Conservation (phyloP, 1,140 invertebrate genomes). For the Chrysoperla carnea region DNA sequence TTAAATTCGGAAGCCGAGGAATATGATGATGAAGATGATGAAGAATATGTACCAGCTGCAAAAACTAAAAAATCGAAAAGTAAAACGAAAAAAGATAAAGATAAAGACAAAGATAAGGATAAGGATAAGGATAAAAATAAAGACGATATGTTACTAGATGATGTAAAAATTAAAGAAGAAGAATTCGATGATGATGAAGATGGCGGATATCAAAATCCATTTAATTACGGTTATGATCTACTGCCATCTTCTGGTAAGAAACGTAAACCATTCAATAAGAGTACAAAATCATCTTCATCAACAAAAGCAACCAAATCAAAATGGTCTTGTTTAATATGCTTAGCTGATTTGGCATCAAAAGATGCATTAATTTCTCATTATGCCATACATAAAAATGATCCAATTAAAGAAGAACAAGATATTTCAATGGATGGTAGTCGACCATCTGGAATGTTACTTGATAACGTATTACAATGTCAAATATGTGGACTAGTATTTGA, state of each 20-base stretch:
- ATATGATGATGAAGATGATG: neutral
- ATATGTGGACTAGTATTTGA: neutral
- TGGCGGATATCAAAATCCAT: neutral
- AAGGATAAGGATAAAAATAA: neutral
- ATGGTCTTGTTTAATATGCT: constrained; percentile 9
- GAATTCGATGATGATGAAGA: constrained; percentile 4
- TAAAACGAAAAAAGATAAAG: neutral
- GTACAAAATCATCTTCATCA: neutral
- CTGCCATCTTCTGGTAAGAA: neutral
- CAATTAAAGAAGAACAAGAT: constrained; percentile 1
- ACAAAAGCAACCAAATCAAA: neutral
- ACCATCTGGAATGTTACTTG: neutral
- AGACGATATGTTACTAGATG: constrained; percentile 3
- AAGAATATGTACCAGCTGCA: neutral
- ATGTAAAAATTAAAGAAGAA: neutral
- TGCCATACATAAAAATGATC: constrained; percentile 8
- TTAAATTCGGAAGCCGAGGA: too few relatives aligned
- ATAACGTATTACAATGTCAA: neutral
- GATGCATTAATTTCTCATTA: constrained; percentile 8
- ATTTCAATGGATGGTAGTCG: neutral
- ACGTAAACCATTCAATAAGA: neutral
- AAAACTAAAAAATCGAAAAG: neutral
- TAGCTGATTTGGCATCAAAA: constrained; percentile 3
- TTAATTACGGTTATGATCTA: neutral
- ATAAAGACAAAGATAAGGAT: neutral